Base-by-base conservation (phyloP, 2,113 vertebrate species). In the Excalfactoria chinensis region DNA sequence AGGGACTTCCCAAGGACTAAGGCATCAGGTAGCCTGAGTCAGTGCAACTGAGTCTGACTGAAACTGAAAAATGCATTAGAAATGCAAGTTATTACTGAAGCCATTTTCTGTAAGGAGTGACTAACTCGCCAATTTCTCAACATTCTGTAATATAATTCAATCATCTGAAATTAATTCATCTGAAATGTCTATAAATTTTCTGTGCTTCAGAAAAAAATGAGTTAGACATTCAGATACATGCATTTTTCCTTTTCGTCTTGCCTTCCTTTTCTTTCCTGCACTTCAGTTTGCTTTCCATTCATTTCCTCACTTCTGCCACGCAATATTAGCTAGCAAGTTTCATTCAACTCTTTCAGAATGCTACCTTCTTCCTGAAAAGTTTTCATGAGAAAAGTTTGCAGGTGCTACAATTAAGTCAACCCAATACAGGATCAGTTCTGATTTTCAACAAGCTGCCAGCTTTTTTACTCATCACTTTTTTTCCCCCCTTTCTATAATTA, bases 371-470 rank as follows among this genome's bases (percentile, higher is more conserved):
- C 73, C 51, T 44, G 55, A 66, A 76, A 55, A 68, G 22, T 83
- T 90, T 72, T 76, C 92, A 80, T 48, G 28, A 76, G 90, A 83
- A 63, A 83, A 69, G 16, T 83, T 88, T 88, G 26, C 34, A 88
- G n/a, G 60, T 18, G n/a, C 51, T 76, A 84, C 34, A 64, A 43
- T 86, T 73, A 84, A 70, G 76, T 58, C 4, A 59, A 88, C 62
- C 85, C 55, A 62, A 7, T 44, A 30, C 48, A 66, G 46, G 56
- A 84, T 74, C 32, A 44, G 63, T 84, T 59, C 11, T 30, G 19
- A 74, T 89, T 94, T 92, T 86, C 56, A 71, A 67, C 46, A 67
- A 51, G 35, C 40, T 84, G 55, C 20, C 40, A 92, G 35, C 2
- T 20, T 66, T 88, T 91, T 83, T 69, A 41, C 53, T 88, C 66